phyloP scores from a whole-genome alignment of 2,888 invertebrate species.

The Cosmopolites sordidus region DNA sequence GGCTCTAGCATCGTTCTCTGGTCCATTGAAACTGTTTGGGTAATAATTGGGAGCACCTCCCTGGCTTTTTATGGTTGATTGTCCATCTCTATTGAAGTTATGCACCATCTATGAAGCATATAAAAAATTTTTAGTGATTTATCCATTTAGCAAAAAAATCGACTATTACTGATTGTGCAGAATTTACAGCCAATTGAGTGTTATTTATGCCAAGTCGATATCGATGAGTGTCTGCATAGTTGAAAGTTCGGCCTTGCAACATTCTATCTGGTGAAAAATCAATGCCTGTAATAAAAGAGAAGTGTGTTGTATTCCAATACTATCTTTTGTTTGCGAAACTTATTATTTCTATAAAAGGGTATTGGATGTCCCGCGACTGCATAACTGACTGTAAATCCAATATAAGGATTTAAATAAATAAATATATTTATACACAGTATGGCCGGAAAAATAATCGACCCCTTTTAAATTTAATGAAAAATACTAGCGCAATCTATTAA shows the following conservation, averaged over 20 bases:
- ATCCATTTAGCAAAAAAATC: too few species aligned
- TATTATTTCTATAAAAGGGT: too few species aligned
- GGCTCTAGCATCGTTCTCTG: slow-evolving; percentile 65
- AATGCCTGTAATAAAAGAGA: slow-evolving; percentile 57
- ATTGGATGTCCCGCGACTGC: too few species aligned
- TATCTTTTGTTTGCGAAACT: too few species aligned
- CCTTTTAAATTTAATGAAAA: too few species aligned
- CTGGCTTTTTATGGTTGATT: slow-evolving; percentile 63
- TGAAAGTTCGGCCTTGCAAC: slow-evolving; percentile 82
- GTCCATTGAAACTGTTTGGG: slow-evolving; percentile 94
- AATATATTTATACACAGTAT: too few species aligned
- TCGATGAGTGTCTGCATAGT: slow-evolving; percentile 88
- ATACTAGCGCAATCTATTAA: too few species aligned
- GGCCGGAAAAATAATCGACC: too few species aligned
- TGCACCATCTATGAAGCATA: slow-evolving; percentile 47
- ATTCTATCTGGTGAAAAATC: slow-evolving; percentile 92
- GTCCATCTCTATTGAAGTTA: slow-evolving; percentile 89
- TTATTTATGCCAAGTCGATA: slow-evolving; percentile 88
- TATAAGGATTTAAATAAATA: too few species aligned
- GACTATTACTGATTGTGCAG: slow-evolving; percentile 3
- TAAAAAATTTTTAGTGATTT: background rate
- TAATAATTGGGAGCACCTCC: slow-evolving; percentile 92
- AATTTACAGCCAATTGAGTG: slow-evolving; percentile 87
- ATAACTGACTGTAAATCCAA: too few species aligned
- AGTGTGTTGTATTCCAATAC: too few species aligned